Base-by-base conservation (phyloP, 2,113 vertebrate genomes). In the Macquaria australasica region DNA sequence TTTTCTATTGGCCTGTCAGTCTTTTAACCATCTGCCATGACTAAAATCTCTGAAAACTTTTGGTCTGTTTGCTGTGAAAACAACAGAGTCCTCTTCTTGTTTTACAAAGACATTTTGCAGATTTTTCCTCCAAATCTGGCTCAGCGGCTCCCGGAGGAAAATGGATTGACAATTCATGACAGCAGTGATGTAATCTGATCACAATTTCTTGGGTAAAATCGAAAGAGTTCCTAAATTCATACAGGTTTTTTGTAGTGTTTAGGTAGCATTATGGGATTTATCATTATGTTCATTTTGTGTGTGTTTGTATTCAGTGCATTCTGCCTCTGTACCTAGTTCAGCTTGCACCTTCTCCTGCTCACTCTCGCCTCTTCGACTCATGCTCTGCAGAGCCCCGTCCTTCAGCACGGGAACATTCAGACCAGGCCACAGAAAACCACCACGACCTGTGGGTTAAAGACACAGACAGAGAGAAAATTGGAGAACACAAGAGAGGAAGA, bases 361-460 rank as follows among this genome's bases (percentile, higher is more conserved):
- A 9, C 94, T 93, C 45, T 96, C 94, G 28, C 94, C 95, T 21
- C 98, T 87, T 0, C 94, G 96, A 45, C 81, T 41, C 55, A 98
- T 87, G 51, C 39, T 23, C 93, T 96, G 97, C 16, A 96, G 0
- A 1, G 1, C 60, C 16, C 97, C 97, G 16, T 91, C 92, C 88
- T 89, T 96, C 56, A 95, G 0, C 20, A 99, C n/a, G 0, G 97
- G 96, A 31, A 82, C 5, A 71, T 99, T 99, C 41, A 99, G 95
- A 14, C 98, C 98, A 14, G 98, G 98, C 98, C 98, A 99, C 55
- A 99, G 96, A 84, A 96, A 97, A 45, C 98, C 98, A 20, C 84
- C 96, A 6, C 82, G 96, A 60, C 98, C 98, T 99, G 84, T 2
- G 2, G 34, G n/a, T 20, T 1, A 12, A 62, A 73, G 48, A 77